Evolutionary conservation across 2,888 invertebrate species (phyloP).

Genomic region (Argyresthia albistria): DNA sequence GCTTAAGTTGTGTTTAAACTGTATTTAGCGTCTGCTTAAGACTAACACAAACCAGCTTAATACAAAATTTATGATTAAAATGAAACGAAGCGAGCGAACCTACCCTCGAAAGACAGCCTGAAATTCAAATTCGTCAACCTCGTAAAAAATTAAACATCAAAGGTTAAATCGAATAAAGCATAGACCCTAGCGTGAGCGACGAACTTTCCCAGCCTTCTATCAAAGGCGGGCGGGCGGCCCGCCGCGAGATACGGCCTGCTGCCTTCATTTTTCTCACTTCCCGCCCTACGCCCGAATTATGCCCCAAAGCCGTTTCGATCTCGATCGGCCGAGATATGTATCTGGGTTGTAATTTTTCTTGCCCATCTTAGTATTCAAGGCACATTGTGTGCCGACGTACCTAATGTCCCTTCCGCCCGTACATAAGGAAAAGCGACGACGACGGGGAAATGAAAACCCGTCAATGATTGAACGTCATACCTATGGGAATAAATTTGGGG

Average conservation of each 20-base stretch:
- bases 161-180: slow-evolving; percentile 1
- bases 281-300: slow-evolving; percentile 37
- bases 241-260: slow-evolving; percentile 20
- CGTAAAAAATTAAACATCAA: slow-evolving; percentile 3
- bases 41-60: too few relatives aligned
- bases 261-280: slow-evolving; percentile 42
- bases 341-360: slow-evolving; percentile 54
- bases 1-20: too few relatives aligned
- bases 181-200: slow-evolving; percentile 15
- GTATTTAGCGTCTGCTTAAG: too few relatives aligned
- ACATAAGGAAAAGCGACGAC: slow-evolving; percentile 21
- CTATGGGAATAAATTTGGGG: slow-evolving; percentile 63
- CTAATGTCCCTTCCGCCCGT: slow-evolving; percentile 22
- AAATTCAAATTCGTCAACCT: background rate
- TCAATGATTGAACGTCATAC: slow-evolving; percentile 67
- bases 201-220: slow-evolving; percentile 27
- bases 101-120: too few relatives aligned
- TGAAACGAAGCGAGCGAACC: too few relatives aligned
- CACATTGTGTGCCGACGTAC: slow-evolving; percentile 35
- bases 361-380: slow-evolving; percentile 46
- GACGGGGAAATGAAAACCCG: slow-evolving; percentile 35
- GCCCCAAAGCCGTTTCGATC: slow-evolving; percentile 41
- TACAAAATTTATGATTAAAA: too few relatives aligned
- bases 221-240: slow-evolving; percentile 16
- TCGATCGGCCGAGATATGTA: slow-evolving; percentile 40